Percentiles rank a stretch among this genome's conserved stretches.
Evolutionary conservation across 2,888 invertebrate genomes (phyloP).

Genomic region (Synanthedon myopaeformis): DNA sequence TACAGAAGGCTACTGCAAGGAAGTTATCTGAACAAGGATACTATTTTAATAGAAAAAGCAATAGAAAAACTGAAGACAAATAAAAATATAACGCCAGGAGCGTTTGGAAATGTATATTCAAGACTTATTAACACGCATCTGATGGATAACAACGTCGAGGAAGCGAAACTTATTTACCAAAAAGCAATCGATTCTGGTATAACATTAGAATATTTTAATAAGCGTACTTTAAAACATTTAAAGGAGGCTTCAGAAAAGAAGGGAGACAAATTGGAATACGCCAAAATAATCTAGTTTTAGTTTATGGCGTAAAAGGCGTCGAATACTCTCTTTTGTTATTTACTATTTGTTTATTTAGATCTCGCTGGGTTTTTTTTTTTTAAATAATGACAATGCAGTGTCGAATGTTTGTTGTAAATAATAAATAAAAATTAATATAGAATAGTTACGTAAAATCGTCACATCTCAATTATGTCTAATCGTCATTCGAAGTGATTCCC

Average conservation of each 20-base stretch:
- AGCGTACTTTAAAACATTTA: constrained; percentile 67
- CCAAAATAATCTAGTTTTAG: too few relatives aligned
- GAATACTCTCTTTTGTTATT: too few relatives aligned
- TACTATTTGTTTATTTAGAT: too few relatives aligned
- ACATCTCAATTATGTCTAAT: too few relatives aligned
- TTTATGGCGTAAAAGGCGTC: too few relatives aligned
- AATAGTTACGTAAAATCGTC: too few relatives aligned
- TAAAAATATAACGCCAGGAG: constrained; percentile 19
- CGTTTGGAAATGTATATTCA: constrained; percentile 51
- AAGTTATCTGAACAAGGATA: constrained; percentile 33
- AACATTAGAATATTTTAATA: constrained; percentile 69
- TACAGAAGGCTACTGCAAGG: constrained; percentile 54
- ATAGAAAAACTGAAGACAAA: constrained; percentile 34
- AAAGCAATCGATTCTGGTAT: constrained; percentile 41
- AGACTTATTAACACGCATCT: constrained; percentile 44
- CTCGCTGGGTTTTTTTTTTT: too few relatives aligned
- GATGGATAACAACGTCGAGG: constrained; percentile 24
- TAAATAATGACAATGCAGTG: too few relatives aligned
- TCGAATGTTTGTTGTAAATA: too few relatives aligned
- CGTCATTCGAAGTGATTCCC: too few relatives aligned
- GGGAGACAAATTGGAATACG: constrained; percentile 22
- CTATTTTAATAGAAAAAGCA: constrained; percentile 36
- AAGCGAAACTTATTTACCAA: constrained; percentile 31
- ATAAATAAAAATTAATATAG: too few relatives aligned
- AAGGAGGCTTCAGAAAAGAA: constrained; percentile 59